Base-by-base conservation (phyloP, 1,140 invertebrate species). In the Paraescarpia echinospica region DNA sequence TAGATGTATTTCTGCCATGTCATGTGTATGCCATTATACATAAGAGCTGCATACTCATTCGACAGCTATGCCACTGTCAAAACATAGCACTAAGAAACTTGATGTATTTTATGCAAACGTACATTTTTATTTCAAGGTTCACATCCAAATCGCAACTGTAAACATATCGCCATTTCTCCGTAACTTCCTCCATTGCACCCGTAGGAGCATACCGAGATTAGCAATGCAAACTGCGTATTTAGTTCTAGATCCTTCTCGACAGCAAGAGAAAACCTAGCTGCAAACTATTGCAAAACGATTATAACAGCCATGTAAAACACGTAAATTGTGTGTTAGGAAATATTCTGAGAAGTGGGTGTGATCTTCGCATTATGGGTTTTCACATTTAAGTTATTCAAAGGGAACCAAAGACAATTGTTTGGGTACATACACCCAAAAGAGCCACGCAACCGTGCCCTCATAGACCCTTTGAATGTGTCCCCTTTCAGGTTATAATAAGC, bases 71-170 rank as follows among this genome's bases (percentile, higher is more conserved):
- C 59, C 2, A 14, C 22, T 77, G 59, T 12, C 59, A 77, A 77
- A 77, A 77, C 59, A 31, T 77, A 22, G 59, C 18, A 77, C 59
- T 77, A 27, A 77, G 41, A 4, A 77, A 77, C 8, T 27, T 77
- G 59, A 18, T 77, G 27, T 77, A 4, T 27, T 27, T 31, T 4
- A 77, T 27, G 2, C 33, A 93, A 94, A 96, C 97, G 97, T 97
- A 98, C 98, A 99, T 98, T 97, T 99, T 99, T 94, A 99, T 98
- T 97, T 98, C 97, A 92, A 99, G 97, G 96, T 97, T 98, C 92
- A 97, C 97, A 93, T 98, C 97, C 93, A 99, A 96, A 51, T 98
- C 98, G 93, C 98, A 99, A 96, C 98, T 99, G 95, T 99, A 98
- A 35, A 99, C 97, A 96, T 96, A 97, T 92, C 94, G 94, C 92